Conservation (phyloP, 2,797 vertebrate genomes). For the Enteromius fasciolatus region DNA sequence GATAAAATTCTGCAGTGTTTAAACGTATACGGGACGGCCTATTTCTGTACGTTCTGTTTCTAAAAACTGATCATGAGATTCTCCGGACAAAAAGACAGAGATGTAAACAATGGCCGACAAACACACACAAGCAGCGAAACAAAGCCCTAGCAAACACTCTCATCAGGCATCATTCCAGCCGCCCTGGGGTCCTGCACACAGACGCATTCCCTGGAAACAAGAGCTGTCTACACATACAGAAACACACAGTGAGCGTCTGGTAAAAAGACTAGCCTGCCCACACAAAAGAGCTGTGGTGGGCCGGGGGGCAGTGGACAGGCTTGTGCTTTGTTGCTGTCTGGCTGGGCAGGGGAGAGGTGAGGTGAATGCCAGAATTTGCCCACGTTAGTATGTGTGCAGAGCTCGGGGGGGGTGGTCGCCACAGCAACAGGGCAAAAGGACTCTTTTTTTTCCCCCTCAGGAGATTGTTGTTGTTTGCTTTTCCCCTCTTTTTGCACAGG, state of each 20-base stretch:
- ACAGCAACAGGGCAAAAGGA: conserved; percentile 39
- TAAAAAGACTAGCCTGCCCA: conserved; percentile 44
- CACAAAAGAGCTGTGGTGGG: conserved; percentile 41
- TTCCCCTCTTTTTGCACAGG: conserved; percentile 9
- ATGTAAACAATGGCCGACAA: conserved; percentile 27
- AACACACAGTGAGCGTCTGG: conserved; percentile 36
- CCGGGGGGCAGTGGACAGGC: conserved; percentile 29
- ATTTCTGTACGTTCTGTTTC: neutral
- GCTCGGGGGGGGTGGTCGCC: conserved; percentile 29
- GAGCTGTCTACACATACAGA: conserved; percentile 41
- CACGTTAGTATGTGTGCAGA: conserved; percentile 34
- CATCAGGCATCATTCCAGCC: conserved; percentile 47
- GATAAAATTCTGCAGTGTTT: neutral
- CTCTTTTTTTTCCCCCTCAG: conserved; percentile 20
- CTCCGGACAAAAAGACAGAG: conserved; percentile 9
- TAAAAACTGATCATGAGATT: conserved; percentile 7
- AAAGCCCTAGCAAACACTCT: conserved; percentile 28
- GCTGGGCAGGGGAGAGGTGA: conserved; percentile 27
- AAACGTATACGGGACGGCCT: neutral
- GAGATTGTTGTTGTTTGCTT: conserved; percentile 48
- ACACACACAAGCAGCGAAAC: conserved; percentile 34
- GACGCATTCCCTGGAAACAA: conserved; percentile 53
- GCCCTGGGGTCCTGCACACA: conserved; percentile 49
- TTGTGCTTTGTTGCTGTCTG: conserved; percentile 41
- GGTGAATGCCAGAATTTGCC: conserved; percentile 46